Evolutionary conservation across 2,797 vertebrate genomes (phyloP), one percentile per base, ranked within the genome.

Genomic region (Crenuchus spilurus): DNA sequence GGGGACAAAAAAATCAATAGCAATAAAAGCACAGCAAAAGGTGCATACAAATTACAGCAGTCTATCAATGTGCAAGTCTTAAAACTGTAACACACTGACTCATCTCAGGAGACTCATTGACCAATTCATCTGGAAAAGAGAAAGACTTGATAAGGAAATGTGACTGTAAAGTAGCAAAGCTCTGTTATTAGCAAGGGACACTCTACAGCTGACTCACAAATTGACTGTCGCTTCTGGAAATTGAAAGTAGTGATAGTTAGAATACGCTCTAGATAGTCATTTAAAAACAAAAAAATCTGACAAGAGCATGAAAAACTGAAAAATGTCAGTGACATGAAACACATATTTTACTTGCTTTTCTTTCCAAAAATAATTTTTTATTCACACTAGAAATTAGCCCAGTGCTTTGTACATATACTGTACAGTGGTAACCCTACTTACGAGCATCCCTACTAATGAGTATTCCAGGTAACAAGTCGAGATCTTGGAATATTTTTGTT

Each of bases 51-150:
- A 83, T 86, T 83, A 85, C 83, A 74, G 24, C 65, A 77, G 80
- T 85, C 81, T 69, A 81, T 87, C 83, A 87, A 87, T 76, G 83
- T 80, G 82, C 79, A 77, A 82, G 20, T 77, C 37, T 13, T 35
- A 73, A 79, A 84, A 79, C 75, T 79, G 68, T 82, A 78, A 84
- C 80, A 78, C 54, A 37, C 44, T 67, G 72, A 74, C 39, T 66
- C 44, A 68, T 82, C 75, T 80, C 49, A 63, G 60, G 69, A 71
- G 78, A 79, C 68, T 61, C 63, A 72, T 57, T 61, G 65, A 72
- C 42, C 57, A 54, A 37, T 68, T 74, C 69, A 66, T 60, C 69
- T 39, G 31, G 57, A 51, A 76, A 75, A 58, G 20, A 11, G 58
- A 61, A 35, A 13, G 39, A 55, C 39, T n/a, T 20, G 11, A 75